Percentiles rank a stretch among this genome's conserved stretches.
phyloP scores from a whole-genome alignment of 2,888 invertebrate genomes.

The Cheilosia soror region DNA sequence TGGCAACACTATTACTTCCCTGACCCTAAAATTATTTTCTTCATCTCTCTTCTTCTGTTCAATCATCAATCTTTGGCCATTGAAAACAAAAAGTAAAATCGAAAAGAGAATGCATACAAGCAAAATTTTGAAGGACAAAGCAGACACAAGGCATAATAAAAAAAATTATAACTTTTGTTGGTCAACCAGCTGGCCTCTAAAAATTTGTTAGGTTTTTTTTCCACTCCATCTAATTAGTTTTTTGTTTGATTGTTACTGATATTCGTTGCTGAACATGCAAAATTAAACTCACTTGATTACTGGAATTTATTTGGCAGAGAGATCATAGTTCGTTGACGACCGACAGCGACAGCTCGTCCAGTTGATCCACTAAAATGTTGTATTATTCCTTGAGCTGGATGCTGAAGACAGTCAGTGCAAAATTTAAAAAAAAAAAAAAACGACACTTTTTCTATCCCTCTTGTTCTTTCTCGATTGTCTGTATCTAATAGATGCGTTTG shows the following conservation, averaged over 20 bases:
- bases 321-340: constrained; percentile 51
- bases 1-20: constrained; percentile 35
- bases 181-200: constrained; percentile 63
- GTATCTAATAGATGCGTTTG: constrained; percentile 45
- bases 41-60: constrained; percentile 6
- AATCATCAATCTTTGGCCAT: constrained; percentile 11
- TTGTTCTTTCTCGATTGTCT: constrained; percentile 29
- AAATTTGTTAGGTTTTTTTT: constrained; percentile 22
- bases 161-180: constrained; percentile 48
- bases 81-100: constrained; percentile 56
- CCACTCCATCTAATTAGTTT: constrained; percentile 10
- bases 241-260: neutral
- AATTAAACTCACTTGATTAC: constrained; percentile 55
- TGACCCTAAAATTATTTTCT: constrained; percentile 26
- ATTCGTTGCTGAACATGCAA: neutral
- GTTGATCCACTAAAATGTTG: constrained; percentile 6
- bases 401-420: neutral
- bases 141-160: constrained; percentile 46
- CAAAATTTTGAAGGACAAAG: constrained; percentile 70
- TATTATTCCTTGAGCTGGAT: neutral
- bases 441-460: constrained; percentile 21
- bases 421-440: constrained; percentile 2
- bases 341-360: constrained; percentile 9
- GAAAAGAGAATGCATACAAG: constrained; percentile 68
- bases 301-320: constrained; percentile 38